Evolutionary conservation across 2,113 vertebrate genomes (phyloP), one percentile per base, ranked within the genome.

Genomic region (Xerus inauris): DNA sequence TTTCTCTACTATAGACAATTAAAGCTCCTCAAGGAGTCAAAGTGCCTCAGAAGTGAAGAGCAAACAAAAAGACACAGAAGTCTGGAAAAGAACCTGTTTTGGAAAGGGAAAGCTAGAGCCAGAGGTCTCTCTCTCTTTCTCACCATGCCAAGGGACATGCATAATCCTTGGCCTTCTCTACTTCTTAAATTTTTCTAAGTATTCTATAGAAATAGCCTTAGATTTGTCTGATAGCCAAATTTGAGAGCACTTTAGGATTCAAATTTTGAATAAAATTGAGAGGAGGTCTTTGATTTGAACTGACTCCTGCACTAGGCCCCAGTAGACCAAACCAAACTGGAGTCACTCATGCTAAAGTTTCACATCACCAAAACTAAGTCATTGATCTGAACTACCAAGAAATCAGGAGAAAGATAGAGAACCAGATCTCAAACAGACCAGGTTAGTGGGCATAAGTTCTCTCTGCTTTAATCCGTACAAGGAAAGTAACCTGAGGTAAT

Each of bases 131-230:
- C 49, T 51, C 35, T 19, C 54, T 57, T 20, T 83, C 5, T 22
- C 13, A 49, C 35, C 26, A 12, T 0, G 5, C 22, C 6, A 17
- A 0, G 4, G 19, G 32, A 77, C 51, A 47, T 0, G 5, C 4
- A 38, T 26, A 13, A 40, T 11, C 28, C 80, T 51, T 6, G 26
- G 28, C 47, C 17, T 10, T 28, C 45, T 77, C 49, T 30, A 64
- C 38, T 59, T 72, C 73, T 57, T 14, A 80, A 42, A 59, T 38
- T 10, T 47, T 90, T 49, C 72, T 40, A 80, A 86, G 22, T 8
- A 35, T 65, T 62, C 35, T 51, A 11, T 1, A 51, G 24, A 84
- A 62, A 69, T 11, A 28, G 35, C 17, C 3, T 83, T 42, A 62
- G 59, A 51, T 45, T 42, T 51, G 64, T 17, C 73, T 73, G 73